phyloP scores from a whole-genome alignment of 2,113 vertebrate genomes.

The Propithecus coquereli region DNA sequence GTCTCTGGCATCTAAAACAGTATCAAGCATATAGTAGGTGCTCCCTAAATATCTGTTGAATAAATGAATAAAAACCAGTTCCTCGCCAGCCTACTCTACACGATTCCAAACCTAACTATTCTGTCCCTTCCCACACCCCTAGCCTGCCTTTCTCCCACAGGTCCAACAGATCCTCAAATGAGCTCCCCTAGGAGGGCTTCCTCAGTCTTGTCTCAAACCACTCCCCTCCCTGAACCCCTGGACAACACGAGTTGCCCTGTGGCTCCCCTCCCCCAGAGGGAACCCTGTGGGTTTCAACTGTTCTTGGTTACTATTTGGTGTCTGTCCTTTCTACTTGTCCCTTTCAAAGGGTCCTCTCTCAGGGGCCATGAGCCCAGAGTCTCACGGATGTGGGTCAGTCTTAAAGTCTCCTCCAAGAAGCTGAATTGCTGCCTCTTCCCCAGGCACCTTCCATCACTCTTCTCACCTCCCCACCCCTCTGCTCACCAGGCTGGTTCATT shows the following conservation, averaged over 20 bases:
- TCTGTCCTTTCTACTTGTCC: background rate
- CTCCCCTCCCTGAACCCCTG: background rate
- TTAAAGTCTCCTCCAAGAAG: background rate
- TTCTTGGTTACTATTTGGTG: background rate
- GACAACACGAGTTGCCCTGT: fast-evolving
- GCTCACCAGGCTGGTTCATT: conserved; percentile 75
- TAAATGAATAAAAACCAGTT: background rate
- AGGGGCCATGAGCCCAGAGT: background rate
- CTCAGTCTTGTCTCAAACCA: background rate
- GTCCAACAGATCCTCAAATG: background rate
- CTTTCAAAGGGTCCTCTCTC: background rate
- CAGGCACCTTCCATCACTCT: no score
- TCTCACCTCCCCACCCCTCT: fast-evolving
- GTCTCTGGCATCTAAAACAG: background rate
- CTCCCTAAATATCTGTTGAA: background rate
- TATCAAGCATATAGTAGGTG: fast-evolving
- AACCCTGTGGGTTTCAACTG: fast-evolving
- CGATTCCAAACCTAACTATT: background rate
- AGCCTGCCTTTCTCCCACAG: background rate
- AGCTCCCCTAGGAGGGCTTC: background rate
- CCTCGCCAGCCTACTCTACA: background rate
- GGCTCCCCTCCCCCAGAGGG: background rate
- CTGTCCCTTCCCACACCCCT: fast-evolving
- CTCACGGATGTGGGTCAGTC: background rate
- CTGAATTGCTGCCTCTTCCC: background rate